Evolutionary conservation across 1,140 invertebrate genomes (phyloP).

Genomic region (Aphidius ervi): DNA sequence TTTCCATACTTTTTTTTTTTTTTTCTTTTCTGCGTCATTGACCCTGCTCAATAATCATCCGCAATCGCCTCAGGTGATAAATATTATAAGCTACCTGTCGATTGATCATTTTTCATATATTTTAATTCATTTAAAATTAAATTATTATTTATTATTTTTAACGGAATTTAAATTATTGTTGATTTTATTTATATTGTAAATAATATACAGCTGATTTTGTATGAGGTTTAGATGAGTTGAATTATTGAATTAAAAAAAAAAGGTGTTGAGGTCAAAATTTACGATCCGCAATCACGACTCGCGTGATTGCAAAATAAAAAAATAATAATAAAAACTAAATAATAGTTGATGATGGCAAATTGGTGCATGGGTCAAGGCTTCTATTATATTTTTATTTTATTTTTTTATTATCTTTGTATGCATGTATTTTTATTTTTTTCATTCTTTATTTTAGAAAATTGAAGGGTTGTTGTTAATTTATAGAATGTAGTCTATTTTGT

Average conservation of each 20-base stretch:
- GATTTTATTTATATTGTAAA: no score
- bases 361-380: no score
- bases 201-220: no score
- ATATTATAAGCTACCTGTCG: constrained; percentile 2
- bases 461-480: no score
- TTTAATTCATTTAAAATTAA: not conserved
- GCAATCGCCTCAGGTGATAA: constrained; percentile 5
- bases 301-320: not conserved
- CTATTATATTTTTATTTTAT: no score
- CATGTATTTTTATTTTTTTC: no score
- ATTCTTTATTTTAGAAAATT: no score
- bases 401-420: no score
- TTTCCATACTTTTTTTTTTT: not conserved
- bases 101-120: not conserved
- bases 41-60: constrained; percentile 1
- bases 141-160: constrained; percentile 1
- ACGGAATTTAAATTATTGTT: not conserved
- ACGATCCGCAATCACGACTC: not conserved
- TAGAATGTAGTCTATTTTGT: no score
- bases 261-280: constrained; percentile 1
- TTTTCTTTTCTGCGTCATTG: not conserved
- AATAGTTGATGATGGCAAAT: no score
- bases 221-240: not conserved
- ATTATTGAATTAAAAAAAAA: not conserved
- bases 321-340: no score